Evolutionary conservation across 1,140 invertebrate species (phyloP), one percentile per base, ranked within the genome.

Genomic region (Brevipalpus yothersi): DNA sequence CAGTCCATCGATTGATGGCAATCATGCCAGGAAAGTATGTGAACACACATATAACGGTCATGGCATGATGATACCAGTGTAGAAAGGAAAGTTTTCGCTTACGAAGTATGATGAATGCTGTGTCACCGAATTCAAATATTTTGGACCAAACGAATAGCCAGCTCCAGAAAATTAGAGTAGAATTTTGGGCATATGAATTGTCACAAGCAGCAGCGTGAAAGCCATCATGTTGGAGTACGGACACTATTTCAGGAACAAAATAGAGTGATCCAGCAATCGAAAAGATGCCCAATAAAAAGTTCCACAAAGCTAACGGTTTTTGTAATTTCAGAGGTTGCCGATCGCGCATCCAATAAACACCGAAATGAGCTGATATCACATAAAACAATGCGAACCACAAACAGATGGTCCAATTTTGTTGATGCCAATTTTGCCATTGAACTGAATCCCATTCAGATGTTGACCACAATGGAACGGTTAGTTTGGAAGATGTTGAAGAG

Each of bases 71-170:
- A 63, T 75, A 77, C 75, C 75, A 78, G 61, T 78, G 77, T 42
- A 78, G 70, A 62, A 78, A 77, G 41, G 77, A 77, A 0, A 78
- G 67, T 13, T 71, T 72, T 60, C 75, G 72, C 63, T 77, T 77
- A 17, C 75, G 65, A 13, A 69, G 56, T 53, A 77, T 70, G 56
- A 78, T 73, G 64, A 77, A 77, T 41, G 75, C 58, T 7, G 76
- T 77, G 64, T 78, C 77, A 3, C 75, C 75, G 10, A 78, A 69
- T 67, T 78, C 77, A 17, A 71, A 69, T 4, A 76, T 76, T 74
- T 96, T 93, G 61, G 88, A 93, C 56, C 94, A 73, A 39, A 88
- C 86, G 72, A 95, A 95, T 76, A 89, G 80, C 80, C 80, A 91
- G 57, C 87, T 87, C 91, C 91, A 97, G 69, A 95, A 93, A 1